A percentile compares a stretch with the other conserved stretches of the same genome.
phyloP scores from a whole-genome alignment of 2,888 invertebrate genomes.

The Leuctra nigra region DNA sequence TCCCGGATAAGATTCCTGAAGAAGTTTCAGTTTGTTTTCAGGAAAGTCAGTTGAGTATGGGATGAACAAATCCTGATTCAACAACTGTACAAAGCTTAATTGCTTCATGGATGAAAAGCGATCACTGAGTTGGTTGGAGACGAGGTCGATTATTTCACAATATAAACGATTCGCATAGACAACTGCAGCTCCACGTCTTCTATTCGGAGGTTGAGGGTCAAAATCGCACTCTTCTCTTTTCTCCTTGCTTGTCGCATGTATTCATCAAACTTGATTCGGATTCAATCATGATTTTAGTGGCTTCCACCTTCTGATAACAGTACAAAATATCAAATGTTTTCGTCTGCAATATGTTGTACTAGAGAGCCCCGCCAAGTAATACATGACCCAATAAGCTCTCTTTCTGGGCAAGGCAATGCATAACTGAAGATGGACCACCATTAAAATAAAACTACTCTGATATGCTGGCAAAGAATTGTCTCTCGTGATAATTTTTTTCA shows the following conservation, averaged over 20 bases:
- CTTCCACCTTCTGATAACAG: too few relatives aligned
- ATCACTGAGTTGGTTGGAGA: not conserved
- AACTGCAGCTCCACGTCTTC: not conserved
- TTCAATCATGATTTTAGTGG: too few relatives aligned
- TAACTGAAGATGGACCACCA: too few relatives aligned
- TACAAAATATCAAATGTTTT: not conserved
- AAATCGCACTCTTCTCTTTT: too few relatives aligned
- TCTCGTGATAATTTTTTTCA: too few relatives aligned
- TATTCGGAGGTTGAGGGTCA: not conserved
- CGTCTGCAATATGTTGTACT: not conserved
- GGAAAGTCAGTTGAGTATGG: not conserved
- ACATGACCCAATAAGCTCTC: too few relatives aligned
- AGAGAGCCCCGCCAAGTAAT: too few relatives aligned
- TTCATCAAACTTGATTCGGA: not conserved
- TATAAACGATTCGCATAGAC: too few relatives aligned
- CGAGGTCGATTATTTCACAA: not conserved
- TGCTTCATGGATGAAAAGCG: not conserved
- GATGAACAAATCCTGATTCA: not conserved
- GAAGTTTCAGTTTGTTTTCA: not conserved
- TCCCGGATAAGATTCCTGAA: not conserved
- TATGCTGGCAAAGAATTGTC: too few relatives aligned
- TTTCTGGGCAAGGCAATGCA: too few relatives aligned
- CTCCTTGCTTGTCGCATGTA: too few relatives aligned
- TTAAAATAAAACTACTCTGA: too few relatives aligned
- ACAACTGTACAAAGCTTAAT: not conserved